phyloP scores from a whole-genome alignment of 2,888 invertebrate species.

The Orchesellides sinensis region DNA sequence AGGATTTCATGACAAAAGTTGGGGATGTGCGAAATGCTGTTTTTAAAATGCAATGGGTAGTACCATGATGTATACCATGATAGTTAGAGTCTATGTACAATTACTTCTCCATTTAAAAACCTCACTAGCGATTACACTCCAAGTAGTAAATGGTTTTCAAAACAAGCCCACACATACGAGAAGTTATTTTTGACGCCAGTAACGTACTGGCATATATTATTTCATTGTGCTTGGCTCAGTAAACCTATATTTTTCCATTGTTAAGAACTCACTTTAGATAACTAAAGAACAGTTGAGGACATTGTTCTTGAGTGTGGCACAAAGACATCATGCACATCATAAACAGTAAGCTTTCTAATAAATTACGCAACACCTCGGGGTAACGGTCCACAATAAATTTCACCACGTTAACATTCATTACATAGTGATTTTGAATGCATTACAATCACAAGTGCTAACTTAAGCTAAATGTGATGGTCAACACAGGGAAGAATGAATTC shows the following conservation, averaged over 20 bases:
- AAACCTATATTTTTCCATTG: neutral
- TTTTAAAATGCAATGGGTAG: neutral
- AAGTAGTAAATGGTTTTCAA: conserved; percentile 14
- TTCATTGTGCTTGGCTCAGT: neutral
- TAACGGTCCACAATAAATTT: conserved; percentile 29
- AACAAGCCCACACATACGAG: neutral
- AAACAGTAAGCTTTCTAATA: conserved; percentile 57
- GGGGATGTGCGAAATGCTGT: neutral
- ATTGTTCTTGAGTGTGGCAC: neutral
- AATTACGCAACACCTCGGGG: conserved; percentile 24
- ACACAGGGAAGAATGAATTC: neutral
- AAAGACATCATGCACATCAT: neutral
- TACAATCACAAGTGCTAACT: neutral
- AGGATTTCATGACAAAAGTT: neutral
- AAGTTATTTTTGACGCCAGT: neutral
- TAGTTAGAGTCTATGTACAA: neutral
- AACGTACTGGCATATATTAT: neutral
- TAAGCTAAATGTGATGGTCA: conserved; percentile 1
- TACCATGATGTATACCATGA: neutral
- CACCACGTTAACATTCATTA: conserved; percentile 8
- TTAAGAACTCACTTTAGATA: neutral
- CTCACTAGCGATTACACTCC: too few species aligned
- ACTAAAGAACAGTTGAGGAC: neutral
- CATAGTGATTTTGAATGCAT: neutral
- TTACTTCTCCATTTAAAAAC: neutral